Percentiles rank a stretch among this genome's conserved stretches.
These are phyloP conservation scores for Onychostruthus taczanowskii DNA, from an alignment of 2,113 vertebrate genomes.

Conservation along the genomic window DNA sequence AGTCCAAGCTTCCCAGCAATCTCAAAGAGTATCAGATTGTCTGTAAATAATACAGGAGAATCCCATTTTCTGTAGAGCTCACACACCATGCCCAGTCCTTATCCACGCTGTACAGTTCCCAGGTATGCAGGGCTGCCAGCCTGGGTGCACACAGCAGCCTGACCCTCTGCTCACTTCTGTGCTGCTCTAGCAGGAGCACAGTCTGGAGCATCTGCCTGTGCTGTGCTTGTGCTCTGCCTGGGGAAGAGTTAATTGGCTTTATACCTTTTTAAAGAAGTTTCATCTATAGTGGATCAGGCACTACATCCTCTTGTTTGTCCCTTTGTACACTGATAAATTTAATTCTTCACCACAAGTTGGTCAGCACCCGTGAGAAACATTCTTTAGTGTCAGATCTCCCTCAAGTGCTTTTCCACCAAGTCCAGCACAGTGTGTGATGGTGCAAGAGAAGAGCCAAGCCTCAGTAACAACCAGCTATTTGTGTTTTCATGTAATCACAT, in stretches of 20 bases:
- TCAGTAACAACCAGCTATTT: neutral
- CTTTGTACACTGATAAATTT: neutral
- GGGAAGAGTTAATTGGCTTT: neutral
- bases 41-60: neutral
- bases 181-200: neutral
- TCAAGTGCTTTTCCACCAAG: neutral
- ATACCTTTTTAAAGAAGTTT: neutral
- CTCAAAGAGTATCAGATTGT: neutral
- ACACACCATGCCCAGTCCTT: neutral
- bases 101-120: neutral
- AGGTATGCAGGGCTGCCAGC: neutral
- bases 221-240: neutral
- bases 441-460: neutral
- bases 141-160: neutral
- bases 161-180: neutral
- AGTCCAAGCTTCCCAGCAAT: neutral
- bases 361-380: neutral
- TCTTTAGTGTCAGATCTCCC: neutral
- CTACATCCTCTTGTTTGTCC: neutral
- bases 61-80: neutral
- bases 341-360: neutral
- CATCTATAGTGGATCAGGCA: neutral
- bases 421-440: neutral
- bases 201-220: neutral
- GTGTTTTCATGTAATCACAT: neutral